Evolutionary conservation across 1,140 invertebrate species (phyloP), one percentile per base, ranked within the genome.

Genomic region (Drosophila saltans): DNA sequence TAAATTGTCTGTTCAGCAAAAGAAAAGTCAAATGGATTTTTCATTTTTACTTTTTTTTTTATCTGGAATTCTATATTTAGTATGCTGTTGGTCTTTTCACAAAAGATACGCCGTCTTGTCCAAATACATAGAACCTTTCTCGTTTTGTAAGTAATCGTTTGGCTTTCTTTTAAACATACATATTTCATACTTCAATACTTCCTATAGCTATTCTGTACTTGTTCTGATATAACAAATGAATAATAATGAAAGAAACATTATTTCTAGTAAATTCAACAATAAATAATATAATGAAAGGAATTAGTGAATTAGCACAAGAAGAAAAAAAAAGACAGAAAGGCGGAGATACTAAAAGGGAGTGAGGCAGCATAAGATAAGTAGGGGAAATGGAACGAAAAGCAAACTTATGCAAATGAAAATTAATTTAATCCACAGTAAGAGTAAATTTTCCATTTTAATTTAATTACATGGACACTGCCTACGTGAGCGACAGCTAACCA

Each of bases 371-470:
- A 52, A 26, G 8, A 24, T 48, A 16, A 21, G 41, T 55, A 16
- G 64, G 43, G 71, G 58, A 39, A 64, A 48, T 75, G 33, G 39
- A 21, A 28, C 8, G 55, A 45, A 57, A 45, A 67, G 71, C 58
- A 45, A 88, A 88, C 88, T 91, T 91, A 91, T 91, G 88, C 83
- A 91, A 91, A 91, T 91, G 81, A 91, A 91, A 91, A 91, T 91
- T 91, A 91, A 91, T 91, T 91, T 91, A 91, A 91, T 91, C 89
- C 89, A 55, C 80, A 84, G 77, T 89, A 83, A 77, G 83, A 91
- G 81, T 82, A 91, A 80, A 91, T 91, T 91, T 91, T 86, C 89
- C 85, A 89, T 91, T 90, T 91, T 91, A 91, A 91, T 91, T 91
- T 91, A 91, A 91, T 91, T 91, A 91, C 84, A 89, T 89, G 89